phyloP scores from a whole-genome alignment of 2,797 vertebrate species.

The Taenioides sp. region DNA sequence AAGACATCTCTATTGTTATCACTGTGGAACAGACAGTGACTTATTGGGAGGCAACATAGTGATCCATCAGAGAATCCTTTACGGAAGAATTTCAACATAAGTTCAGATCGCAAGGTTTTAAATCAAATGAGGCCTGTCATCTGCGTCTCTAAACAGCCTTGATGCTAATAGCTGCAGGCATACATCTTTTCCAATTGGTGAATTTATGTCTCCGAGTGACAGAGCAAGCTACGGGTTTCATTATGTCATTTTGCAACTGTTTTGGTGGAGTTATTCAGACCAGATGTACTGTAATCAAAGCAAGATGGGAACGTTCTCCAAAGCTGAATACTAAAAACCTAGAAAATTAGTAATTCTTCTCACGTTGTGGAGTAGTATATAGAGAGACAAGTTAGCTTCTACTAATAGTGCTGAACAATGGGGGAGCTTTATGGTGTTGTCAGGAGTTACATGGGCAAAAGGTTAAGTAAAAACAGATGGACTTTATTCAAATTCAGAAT shows the following conservation, averaged over 20 bases:
- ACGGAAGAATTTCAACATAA: slow-evolving; percentile 32
- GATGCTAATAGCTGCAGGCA: slow-evolving; percentile 30
- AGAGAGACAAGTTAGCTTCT: neutral
- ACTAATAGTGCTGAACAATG: neutral
- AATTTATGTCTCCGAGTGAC: slow-evolving; percentile 26
- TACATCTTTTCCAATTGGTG: slow-evolving; percentile 37
- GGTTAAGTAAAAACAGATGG: slow-evolving; percentile 1
- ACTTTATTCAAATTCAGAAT: slow-evolving; percentile 30
- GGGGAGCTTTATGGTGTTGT: neutral
- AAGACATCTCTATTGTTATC: slow-evolving; percentile 35
- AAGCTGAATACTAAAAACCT: neutral
- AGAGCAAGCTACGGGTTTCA: slow-evolving; percentile 33
- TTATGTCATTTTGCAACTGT: slow-evolving; percentile 18
- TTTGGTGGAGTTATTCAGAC: slow-evolving; percentile 16
- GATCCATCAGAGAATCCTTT: slow-evolving; percentile 47
- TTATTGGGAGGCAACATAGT: slow-evolving; percentile 48
- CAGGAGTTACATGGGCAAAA: neutral
- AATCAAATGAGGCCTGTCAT: slow-evolving; percentile 39
- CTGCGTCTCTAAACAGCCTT: slow-evolving; percentile 21
- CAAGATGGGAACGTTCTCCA: neutral
- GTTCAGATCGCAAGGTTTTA: slow-evolving; percentile 36
- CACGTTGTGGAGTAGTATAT: neutral
- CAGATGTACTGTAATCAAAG: slow-evolving; percentile 27
- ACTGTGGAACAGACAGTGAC: slow-evolving; percentile 48
- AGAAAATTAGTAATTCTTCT: neutral